These are phyloP conservation scores for Emydoidea blandingii DNA, from an alignment of 2,797 vertebrate genomes.

Conservation along the genomic window DNA sequence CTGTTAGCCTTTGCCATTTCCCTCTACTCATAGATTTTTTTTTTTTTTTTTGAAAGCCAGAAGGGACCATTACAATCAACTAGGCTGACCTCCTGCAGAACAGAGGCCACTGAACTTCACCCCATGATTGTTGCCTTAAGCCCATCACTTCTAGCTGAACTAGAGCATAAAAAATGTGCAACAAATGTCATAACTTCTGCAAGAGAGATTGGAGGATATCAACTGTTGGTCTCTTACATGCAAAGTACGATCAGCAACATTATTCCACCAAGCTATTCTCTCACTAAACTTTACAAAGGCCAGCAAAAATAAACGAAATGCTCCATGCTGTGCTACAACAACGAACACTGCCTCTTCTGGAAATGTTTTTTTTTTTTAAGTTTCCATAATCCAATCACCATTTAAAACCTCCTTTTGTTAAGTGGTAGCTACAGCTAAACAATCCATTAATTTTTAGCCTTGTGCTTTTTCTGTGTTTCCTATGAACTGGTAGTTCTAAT, in stretches of 20 bases:
- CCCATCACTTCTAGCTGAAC: not conserved
- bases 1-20: not conserved
- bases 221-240: fast-evolving
- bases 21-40: not conserved
- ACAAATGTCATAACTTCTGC: not conserved
- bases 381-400: not conserved
- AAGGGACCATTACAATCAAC: not conserved
- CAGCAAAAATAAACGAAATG: not conserved
- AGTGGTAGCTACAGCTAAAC: not conserved
- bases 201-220: not conserved
- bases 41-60: not conserved
- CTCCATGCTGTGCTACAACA: not conserved
- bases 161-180: not conserved
- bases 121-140: fast-evolving
- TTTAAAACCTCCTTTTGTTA: not conserved
- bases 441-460: slow-evolving; percentile 1
- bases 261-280: not conserved
- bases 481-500: slow-evolving; percentile 3
- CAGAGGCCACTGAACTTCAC: fast-evolving
- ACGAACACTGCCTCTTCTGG: fast-evolving
- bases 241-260: not conserved
- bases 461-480: not conserved
- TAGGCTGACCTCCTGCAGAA: not conserved
- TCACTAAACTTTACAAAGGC: not conserved
- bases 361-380: not conserved